Evolutionary conservation across 2,797 vertebrate species (phyloP).

Genomic region (Cirrhinus molitorella): DNA sequence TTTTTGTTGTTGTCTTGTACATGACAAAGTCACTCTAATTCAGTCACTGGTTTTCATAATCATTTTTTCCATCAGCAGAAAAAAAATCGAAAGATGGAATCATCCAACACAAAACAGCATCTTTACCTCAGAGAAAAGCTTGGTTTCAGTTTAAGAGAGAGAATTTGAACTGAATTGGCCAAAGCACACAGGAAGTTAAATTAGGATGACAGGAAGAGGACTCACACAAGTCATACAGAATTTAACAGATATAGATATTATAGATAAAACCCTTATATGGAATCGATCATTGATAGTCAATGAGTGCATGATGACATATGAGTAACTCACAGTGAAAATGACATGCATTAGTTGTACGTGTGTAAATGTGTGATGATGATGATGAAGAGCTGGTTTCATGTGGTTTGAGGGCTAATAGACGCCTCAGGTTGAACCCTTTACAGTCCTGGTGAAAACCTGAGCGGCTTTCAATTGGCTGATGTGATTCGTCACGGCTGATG

Average conservation of each 20-base stretch:
- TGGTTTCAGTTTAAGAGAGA: neutral
- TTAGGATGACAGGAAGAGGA: neutral
- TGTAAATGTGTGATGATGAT: neutral
- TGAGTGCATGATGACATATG: neutral
- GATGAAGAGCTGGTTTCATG: neutral
- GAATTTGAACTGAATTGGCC: neutral
- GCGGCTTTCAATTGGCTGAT: neutral
- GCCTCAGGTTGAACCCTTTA: neutral
- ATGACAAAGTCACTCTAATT: too few relatives aligned
- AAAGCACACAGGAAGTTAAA: neutral
- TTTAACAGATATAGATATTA: too few relatives aligned
- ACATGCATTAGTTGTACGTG: neutral
- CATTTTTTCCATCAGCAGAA: neutral
- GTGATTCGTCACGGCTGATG: neutral
- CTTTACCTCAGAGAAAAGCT: neutral
- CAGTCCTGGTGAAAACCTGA: neutral
- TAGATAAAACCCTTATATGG: too few relatives aligned
- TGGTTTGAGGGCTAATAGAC: neutral
- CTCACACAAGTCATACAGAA: neutral
- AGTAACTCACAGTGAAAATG: neutral
- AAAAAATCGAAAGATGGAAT: neutral
- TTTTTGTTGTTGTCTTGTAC: neutral
- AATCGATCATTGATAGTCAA: neutral
- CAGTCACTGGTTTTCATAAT: neutral
- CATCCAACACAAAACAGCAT: neutral